These are phyloP conservation scores for Halocynthia aurantium DNA, from an alignment of 23 tunicate genomes.

Conservation along the genomic window DNA sequence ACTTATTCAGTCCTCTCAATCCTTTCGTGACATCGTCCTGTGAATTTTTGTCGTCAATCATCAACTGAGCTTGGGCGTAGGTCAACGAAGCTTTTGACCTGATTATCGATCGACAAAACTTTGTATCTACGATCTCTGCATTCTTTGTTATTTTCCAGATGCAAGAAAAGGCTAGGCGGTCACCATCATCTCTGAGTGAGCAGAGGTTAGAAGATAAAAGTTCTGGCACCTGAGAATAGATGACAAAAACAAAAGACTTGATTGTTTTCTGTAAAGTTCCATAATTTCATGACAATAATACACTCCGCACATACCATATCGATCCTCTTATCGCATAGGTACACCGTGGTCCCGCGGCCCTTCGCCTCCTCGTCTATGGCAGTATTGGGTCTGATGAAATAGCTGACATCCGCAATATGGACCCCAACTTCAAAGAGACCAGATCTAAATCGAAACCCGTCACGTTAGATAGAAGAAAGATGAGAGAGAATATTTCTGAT, in stretches of 20 bases:
- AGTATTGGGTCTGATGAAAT: conserved; percentile 84
- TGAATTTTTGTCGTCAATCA: conserved; percentile 73
- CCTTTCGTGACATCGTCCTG: conserved; percentile 67
- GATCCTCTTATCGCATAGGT: conserved; percentile 91
- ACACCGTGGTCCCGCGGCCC: conserved; percentile 89
- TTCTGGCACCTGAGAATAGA: conserved; percentile 34
- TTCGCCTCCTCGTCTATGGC: conserved; percentile 86
- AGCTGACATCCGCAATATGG: conserved; percentile 97
- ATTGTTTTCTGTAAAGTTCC: no score
- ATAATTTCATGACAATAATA: no score
- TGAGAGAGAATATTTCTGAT: neutral
- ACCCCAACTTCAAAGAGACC: conserved; percentile 81
- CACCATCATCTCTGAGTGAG: conserved; percentile 98
- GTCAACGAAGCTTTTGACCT: conserved; percentile 88
- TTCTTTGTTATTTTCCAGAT: conserved; percentile 83
- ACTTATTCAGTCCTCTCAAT: conserved; percentile 65
- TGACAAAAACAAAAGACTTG: no score
- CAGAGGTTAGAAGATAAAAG: conserved; percentile 93
- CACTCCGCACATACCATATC: conserved; percentile 57
- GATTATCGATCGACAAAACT: conserved; percentile 82
- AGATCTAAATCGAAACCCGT: no score
- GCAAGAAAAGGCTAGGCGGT: conserved; percentile 96
- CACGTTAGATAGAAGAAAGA: no score
- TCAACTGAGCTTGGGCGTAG: conserved; percentile 95
- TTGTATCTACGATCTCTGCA: conserved; percentile 74